Percentiles rank a stretch among this genome's conserved stretches.
Evolutionary conservation across 1,140 invertebrate species (phyloP).

Genomic region (Tigriopus japonicus): DNA sequence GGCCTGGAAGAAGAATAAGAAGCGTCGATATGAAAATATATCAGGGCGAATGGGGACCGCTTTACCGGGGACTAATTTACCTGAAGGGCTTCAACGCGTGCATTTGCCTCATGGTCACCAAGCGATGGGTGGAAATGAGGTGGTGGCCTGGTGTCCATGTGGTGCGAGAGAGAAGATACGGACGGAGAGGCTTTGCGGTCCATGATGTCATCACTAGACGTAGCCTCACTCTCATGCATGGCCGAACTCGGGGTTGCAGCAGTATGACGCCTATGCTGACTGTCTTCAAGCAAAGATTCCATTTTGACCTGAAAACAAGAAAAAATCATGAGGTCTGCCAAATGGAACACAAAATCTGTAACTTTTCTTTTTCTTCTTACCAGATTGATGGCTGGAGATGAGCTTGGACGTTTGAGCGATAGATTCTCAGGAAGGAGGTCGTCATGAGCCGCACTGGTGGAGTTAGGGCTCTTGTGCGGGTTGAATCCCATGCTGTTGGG

Average conservation of each 20-base stretch:
- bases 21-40: too few relatives aligned
- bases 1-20: background rate
- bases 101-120: background rate
- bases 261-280: too few relatives aligned
- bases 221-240: too few relatives aligned
- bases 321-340: background rate
- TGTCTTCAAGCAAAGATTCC: background rate
- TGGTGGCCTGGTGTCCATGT: too few relatives aligned
- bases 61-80: too few relatives aligned
- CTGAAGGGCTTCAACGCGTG: slow-evolving; percentile 1
- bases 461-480: background rate
- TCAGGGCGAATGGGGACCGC: too few relatives aligned
- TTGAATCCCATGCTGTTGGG: background rate
- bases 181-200: too few relatives aligned
- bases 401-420: background rate
- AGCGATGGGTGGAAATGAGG: too few relatives aligned
- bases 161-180: too few relatives aligned
- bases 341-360: background rate
- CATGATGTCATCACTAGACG: too few relatives aligned
- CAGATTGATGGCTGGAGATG: slow-evolving; percentile 1
- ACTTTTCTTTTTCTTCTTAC: background rate
- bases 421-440: background rate
- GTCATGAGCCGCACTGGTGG: background rate
- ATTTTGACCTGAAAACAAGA: background rate
- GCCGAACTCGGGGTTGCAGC: too few relatives aligned